These are phyloP conservation scores for Solenopsis fugax DNA, from an alignment of 1,140 invertebrate species.

Conservation along the genomic window DNA sequence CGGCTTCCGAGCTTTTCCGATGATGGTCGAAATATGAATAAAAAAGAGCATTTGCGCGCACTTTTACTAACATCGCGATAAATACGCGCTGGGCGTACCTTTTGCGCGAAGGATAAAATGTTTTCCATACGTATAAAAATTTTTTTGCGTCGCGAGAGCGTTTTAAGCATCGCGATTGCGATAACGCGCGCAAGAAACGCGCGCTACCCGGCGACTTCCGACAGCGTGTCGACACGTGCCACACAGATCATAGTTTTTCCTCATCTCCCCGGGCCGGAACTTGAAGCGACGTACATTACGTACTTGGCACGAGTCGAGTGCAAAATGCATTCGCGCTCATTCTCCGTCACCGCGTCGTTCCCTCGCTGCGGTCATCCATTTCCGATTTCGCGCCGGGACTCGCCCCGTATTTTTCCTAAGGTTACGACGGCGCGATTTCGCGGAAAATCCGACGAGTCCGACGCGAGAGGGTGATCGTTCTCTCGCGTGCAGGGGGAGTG, in stretches of 20 bases:
- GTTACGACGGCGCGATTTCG: constrained; percentile 76
- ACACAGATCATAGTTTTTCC: constrained; percentile 37
- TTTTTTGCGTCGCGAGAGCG: not conserved
- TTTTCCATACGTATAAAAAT: not conserved
- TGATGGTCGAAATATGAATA: constrained; percentile 18
- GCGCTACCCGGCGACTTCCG: not conserved
- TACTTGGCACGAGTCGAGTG: constrained; percentile 6
- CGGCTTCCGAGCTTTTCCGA: constrained; percentile 22
- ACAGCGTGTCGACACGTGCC: constrained; percentile 11
- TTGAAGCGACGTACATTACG: constrained; percentile 17
- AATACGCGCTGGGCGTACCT: not conserved
- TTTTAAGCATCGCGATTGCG: not conserved
- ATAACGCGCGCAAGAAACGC: constrained; percentile 24
- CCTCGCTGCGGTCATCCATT: constrained; percentile 1
- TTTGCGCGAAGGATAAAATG: no score
- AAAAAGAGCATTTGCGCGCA: not conserved
- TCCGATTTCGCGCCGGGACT: constrained; percentile 23
- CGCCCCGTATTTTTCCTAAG: constrained; percentile 71
- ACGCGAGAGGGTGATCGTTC: constrained; percentile 71
- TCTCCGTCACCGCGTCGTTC: not conserved
- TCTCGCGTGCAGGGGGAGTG: constrained; percentile 46
- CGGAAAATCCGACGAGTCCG: constrained; percentile 77
- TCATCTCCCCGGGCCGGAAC: constrained; percentile 22
- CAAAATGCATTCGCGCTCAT: constrained; percentile 15
- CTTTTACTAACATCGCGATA: constrained; percentile 32